Conservation (phyloP, 2,113 vertebrate genomes). For the Paradoxurus hermaphroditus region DNA sequence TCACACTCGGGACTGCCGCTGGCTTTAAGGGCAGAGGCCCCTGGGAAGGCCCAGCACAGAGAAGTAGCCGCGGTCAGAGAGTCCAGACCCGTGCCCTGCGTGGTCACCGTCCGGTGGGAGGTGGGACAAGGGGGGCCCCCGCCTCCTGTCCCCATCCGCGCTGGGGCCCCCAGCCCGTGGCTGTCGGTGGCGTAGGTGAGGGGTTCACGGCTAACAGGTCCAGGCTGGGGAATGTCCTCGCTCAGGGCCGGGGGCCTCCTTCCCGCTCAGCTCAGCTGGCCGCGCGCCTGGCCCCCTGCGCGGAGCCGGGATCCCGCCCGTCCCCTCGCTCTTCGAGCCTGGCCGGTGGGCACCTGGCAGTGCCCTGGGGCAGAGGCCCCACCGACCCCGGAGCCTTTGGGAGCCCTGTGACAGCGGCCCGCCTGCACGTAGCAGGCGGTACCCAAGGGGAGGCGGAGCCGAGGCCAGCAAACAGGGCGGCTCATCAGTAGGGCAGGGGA, state of each 20-base stretch:
- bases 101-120: accelerated
- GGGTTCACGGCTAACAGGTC: neutral
- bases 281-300: neutral
- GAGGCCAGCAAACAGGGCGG: neutral
- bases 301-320: neutral
- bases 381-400: neutral
- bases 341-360: neutral
- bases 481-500: neutral
- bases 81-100: neutral
- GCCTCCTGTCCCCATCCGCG: neutral
- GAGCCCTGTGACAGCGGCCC: neutral
- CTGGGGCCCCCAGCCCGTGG: neutral
- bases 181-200: neutral
- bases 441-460: neutral
- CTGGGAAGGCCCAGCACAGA: accelerated
- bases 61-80: neutral
- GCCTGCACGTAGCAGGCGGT: accelerated
- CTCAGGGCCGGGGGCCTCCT: neutral
- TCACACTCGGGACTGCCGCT: neutral
- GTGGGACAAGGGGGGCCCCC: neutral
- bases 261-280: accelerated
- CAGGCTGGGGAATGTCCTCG: neutral
- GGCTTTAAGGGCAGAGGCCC: neutral
- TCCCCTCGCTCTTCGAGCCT: neutral
- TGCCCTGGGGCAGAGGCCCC: neutral